A percentile compares a stretch with the other conserved stretches of the same genome.
phyloP scores from a whole-genome alignment of 2,113 vertebrate species.

The Thermophis baileyi region DNA sequence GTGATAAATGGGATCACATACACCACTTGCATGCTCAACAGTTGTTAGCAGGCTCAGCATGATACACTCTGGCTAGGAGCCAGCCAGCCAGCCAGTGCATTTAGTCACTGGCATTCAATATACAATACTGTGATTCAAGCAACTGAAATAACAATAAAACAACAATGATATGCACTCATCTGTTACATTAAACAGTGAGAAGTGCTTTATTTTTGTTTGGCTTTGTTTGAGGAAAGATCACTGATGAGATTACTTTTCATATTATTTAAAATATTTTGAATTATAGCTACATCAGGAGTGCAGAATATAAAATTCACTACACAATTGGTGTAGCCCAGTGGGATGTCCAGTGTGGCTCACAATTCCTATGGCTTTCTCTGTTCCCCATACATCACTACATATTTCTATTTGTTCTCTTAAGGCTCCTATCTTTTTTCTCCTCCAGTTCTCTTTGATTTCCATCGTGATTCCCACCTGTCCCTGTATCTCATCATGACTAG shows the following conservation, averaged over 20 bases:
- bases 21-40: neutral
- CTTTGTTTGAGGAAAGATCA: neutral
- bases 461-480: neutral
- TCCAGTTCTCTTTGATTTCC: neutral
- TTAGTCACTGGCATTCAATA: neutral
- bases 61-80: neutral
- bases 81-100: neutral
- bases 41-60: neutral
- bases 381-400: neutral
- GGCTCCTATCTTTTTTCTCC: neutral
- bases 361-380: neutral
- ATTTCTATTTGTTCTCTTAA: neutral
- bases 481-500: neutral
- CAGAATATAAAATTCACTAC: neutral
- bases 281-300: neutral
- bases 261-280: neutral
- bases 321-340: neutral
- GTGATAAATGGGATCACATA: neutral
- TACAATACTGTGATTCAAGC: neutral
- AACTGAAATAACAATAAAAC: neutral
- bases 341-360: neutral
- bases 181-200: neutral
- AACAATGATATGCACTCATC: neutral
- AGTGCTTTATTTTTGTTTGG: neutral
- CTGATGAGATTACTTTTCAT: neutral